Evolutionary conservation across 2,113 vertebrate genomes (phyloP).

Genomic region (Alectura lathami): DNA sequence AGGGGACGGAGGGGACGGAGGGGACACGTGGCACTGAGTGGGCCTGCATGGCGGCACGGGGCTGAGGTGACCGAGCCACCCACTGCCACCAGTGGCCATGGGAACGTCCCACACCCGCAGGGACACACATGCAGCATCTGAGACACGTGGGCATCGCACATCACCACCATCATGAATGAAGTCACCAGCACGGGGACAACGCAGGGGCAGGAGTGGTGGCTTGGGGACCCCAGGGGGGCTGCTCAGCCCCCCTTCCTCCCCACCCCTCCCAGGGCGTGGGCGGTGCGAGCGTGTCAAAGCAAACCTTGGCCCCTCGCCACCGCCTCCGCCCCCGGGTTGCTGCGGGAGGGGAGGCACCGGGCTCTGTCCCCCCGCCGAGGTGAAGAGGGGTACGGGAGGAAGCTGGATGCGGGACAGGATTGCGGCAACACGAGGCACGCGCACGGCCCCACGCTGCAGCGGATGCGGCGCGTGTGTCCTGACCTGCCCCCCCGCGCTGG

Average conservation of each 20-base stretch:
- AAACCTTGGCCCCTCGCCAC: background rate
- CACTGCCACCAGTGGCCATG: background rate
- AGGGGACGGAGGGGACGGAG: background rate
- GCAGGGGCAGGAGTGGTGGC: background rate
- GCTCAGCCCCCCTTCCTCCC: background rate
- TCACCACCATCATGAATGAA: background rate
- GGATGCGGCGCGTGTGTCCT: background rate
- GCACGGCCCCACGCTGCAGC: background rate
- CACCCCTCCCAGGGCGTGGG: background rate
- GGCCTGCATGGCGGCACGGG: background rate
- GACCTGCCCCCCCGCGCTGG: background rate
- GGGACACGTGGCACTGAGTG: background rate
- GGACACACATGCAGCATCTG: background rate
- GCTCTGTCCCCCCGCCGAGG: background rate
- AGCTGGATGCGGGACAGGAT: conserved; percentile 6
- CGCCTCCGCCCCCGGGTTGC: background rate
- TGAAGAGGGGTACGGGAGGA: background rate
- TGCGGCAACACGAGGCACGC: background rate
- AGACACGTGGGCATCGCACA: background rate
- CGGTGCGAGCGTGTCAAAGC: background rate
- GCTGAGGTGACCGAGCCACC: background rate
- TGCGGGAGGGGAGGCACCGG: background rate
- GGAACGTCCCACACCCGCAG: too few species aligned
- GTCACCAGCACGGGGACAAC: background rate
- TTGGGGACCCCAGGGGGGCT: background rate